Conservation (phyloP, 2,113 vertebrate species). For the Macquaria ambigua region DNA sequence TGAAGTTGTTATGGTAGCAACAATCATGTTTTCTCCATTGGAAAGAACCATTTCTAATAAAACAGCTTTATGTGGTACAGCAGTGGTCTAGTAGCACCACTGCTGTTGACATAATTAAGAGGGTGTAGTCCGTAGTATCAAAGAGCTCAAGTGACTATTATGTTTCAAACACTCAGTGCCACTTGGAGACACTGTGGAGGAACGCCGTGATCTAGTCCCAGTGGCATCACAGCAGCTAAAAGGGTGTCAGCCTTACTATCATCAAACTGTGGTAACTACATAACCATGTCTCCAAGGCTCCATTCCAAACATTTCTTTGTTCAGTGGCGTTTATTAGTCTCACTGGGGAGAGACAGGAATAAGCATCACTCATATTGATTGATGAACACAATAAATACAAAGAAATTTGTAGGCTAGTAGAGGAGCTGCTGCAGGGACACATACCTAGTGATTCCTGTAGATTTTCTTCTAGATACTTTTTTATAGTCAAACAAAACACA, state of each 20-base stretch:
- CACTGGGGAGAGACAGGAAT: neutral
- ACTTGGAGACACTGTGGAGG: constrained; percentile 9
- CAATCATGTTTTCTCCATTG: constrained; percentile 19
- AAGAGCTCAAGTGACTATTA: constrained; percentile 25
- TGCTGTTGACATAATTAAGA: constrained; percentile 33
- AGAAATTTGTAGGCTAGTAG: neutral
- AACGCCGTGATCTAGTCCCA: constrained; percentile 22
- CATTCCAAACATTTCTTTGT: constrained; percentile 35
- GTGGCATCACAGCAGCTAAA: constrained; percentile 19
- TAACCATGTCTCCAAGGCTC: constrained; percentile 32
- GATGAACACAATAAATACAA: constrained; percentile 13
- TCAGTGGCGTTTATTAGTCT: constrained; percentile 1
- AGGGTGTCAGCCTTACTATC: constrained; percentile 14
- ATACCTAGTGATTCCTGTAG: neutral
- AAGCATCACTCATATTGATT: neutral
- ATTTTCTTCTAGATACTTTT: neutral
- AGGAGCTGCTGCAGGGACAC: neutral
- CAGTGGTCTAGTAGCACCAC: neutral
- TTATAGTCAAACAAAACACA: neutral
- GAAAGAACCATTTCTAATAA: constrained; percentile 38
- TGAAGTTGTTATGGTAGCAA: constrained; percentile 20
- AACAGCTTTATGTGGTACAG: constrained; percentile 20
- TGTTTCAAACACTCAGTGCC: constrained; percentile 9
- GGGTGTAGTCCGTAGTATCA: constrained; percentile 14
- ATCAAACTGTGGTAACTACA: constrained; percentile 26